These are phyloP conservation scores for Craterocephalus amniculus DNA, from an alignment of 2,797 vertebrate genomes.

Conservation along the genomic window DNA sequence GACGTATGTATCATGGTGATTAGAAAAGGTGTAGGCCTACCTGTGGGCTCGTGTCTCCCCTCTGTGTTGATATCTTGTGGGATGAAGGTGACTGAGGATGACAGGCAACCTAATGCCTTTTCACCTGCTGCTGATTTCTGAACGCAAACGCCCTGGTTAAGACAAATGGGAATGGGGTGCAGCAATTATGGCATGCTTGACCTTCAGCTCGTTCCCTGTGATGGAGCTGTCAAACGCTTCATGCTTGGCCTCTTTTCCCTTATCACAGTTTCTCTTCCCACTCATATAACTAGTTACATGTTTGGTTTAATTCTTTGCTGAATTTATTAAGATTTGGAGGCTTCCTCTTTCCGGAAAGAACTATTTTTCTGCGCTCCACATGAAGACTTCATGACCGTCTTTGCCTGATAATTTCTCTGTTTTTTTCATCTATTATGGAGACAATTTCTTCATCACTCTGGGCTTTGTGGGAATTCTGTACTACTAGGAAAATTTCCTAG, in stretches of 20 bases:
- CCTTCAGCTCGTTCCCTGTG: conserved; percentile 68
- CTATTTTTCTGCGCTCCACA: background rate
- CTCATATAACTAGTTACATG: conserved; percentile 4
- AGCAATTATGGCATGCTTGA: conserved; percentile 53
- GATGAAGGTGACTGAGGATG: conserved; percentile 77
- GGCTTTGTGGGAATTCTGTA: conserved; percentile 34
- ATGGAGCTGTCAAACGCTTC: conserved; percentile 65
- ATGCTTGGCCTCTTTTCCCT: conserved; percentile 34
- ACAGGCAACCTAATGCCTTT: conserved; percentile 66
- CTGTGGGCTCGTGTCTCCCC: conserved; percentile 37
- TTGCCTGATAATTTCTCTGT: conserved; percentile 17
- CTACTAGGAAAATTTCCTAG: conserved; percentile 22
- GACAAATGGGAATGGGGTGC: conserved; percentile 59
- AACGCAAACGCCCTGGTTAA: conserved; percentile 56
- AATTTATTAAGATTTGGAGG: background rate
- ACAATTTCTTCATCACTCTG: conserved; percentile 21
- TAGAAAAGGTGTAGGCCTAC: conserved; percentile 29
- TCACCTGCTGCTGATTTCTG: conserved; percentile 67
- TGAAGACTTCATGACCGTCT: background rate
- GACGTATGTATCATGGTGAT: background rate
- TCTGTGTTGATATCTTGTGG: conserved; percentile 12
- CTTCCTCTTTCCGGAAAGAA: conserved; percentile 6
- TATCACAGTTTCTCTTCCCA: conserved; percentile 26
- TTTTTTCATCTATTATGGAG: conserved; percentile 40
- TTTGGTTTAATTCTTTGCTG: conserved; percentile 6